These are phyloP conservation scores for Clarias laeviceps DNA, from an alignment of 2,797 vertebrate species.

Conservation along the genomic window DNA sequence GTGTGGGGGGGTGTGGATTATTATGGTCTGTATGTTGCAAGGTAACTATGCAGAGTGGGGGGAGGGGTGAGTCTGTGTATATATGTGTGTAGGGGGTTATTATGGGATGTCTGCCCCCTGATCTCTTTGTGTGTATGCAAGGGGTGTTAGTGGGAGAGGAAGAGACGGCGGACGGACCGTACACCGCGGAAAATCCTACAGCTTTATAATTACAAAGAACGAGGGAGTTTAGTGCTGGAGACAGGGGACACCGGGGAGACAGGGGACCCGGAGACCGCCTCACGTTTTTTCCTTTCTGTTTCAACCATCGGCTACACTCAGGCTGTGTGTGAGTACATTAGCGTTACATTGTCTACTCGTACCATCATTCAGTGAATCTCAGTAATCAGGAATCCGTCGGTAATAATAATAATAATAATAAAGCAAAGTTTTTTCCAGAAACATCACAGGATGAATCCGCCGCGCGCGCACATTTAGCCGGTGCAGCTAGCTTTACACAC, in stretches of 20 bases:
- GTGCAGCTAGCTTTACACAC: slow-evolving; percentile 63
- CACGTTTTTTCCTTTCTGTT: slow-evolving; percentile 60
- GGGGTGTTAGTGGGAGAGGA: slow-evolving; percentile 77
- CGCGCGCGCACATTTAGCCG: slow-evolving; percentile 60
- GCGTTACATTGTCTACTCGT: slow-evolving; percentile 51
- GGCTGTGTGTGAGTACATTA: slow-evolving; percentile 74
- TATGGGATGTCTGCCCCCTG: slow-evolving; percentile 87
- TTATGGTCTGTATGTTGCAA: slow-evolving; percentile 92
- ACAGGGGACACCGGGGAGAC: too few species aligned
- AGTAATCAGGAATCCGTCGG: background rate
- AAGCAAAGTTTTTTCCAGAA: slow-evolving; percentile 1
- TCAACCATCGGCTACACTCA: slow-evolving; percentile 61
- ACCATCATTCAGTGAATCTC: background rate
- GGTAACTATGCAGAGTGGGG: slow-evolving; percentile 86
- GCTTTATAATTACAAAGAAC: slow-evolving; percentile 58
- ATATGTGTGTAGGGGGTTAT: slow-evolving; percentile 72
- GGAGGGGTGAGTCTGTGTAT: slow-evolving; percentile 75
- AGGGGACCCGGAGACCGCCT: slow-evolving; percentile 38
- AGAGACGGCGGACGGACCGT: slow-evolving; percentile 75
- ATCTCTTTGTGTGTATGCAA: slow-evolving; percentile 85
- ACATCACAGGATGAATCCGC: slow-evolving; percentile 7
- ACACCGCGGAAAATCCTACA: slow-evolving; percentile 57
- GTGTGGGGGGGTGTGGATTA: slow-evolving; percentile 75
- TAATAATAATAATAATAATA: background rate
- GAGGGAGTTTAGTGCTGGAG: slow-evolving; percentile 15